Evolutionary conservation across 1,140 invertebrate genomes (phyloP).

Genomic region (Trachymyrmex septentrionalis): DNA sequence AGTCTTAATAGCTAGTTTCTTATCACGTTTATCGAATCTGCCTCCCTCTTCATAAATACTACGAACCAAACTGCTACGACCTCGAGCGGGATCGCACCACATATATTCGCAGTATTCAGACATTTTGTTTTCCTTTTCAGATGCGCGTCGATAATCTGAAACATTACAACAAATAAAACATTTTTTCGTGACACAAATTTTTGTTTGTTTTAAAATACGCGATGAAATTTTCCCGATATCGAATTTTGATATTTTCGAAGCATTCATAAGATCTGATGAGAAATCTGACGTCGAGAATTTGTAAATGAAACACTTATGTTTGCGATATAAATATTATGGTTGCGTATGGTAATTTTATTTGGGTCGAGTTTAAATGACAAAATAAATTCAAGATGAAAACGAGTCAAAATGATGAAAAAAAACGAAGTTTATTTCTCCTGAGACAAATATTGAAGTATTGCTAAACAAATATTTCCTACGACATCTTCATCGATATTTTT

Average conservation of each 20-base stretch:
- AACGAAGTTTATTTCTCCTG: background rate
- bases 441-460: no score
- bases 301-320: background rate
- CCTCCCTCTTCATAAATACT: conserved; percentile 81
- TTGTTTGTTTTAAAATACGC: background rate
- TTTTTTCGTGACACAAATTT: background rate
- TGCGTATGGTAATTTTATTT: background rate
- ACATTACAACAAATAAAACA: conserved; percentile 12
- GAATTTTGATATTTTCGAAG: background rate
- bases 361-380: background rate
- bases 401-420: background rate
- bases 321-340: background rate
- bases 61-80: conserved; percentile 76
- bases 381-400: background rate
- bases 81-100: conserved; percentile 80
- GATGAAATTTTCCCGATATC: background rate
- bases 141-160: conserved; percentile 44
- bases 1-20: conserved; percentile 85
- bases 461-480: no score
- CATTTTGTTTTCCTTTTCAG: conserved; percentile 72
- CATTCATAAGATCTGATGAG: background rate
- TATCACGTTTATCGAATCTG: conserved; percentile 82
- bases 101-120: conserved; percentile 86
- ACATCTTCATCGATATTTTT: no score
- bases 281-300: background rate